A percentile compares a stretch with the other conserved stretches of the same genome.
These are phyloP conservation scores for Frankliniella intonsa DNA, from an alignment of 2,888 invertebrate species.

Conservation along the genomic window DNA sequence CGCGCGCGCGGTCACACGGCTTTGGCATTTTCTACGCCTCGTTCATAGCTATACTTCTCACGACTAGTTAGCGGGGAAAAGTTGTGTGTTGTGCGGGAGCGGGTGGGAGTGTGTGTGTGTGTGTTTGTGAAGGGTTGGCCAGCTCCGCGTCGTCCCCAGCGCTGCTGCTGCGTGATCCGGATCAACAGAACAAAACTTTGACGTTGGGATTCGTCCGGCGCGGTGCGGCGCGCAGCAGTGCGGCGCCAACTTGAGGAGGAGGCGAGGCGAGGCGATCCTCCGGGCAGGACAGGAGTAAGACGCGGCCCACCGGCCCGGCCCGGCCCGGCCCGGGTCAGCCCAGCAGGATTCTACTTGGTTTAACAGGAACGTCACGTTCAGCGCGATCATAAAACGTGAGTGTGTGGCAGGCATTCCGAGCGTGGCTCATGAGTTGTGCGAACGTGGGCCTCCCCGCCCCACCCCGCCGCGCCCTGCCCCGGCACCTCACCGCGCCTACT, in stretches of 20 bases:
- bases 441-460: neutral
- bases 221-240: neutral
- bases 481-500: neutral
- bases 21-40: no score
- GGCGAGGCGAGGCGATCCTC: neutral
- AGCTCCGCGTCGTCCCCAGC: neutral
- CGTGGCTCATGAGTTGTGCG: constrained; percentile 19
- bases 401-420: constrained; percentile 12
- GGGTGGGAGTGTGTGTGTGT: neutral
- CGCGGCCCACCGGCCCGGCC: no score
- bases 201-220: constrained; percentile 4
- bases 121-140: neutral
- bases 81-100: no score
- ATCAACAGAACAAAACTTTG: constrained; percentile 9
- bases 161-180: neutral
- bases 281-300: no score
- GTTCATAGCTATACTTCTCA: no score
- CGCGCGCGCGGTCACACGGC: no score
- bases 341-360: neutral
- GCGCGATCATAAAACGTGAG: constrained; percentile 22
- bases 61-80: no score
- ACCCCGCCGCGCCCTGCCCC: neutral
- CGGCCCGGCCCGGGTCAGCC: no score
- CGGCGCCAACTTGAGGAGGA: neutral
- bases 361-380: constrained; percentile 22